phyloP scores from a whole-genome alignment of 2,113 vertebrate genomes.

The Oxyruncus cristatus region DNA sequence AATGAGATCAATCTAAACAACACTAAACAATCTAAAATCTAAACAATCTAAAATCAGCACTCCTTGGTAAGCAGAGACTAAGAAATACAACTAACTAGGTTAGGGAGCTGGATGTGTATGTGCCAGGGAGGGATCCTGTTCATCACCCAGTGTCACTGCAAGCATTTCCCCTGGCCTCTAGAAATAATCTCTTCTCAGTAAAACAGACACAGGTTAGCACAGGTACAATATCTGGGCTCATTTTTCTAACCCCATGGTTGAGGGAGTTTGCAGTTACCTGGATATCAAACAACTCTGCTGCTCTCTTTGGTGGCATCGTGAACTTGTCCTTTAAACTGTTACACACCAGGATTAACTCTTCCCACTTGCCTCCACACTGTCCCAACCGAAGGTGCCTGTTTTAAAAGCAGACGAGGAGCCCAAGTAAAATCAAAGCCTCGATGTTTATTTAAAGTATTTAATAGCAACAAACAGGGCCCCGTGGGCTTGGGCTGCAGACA shows the following conservation, averaged over 20 bases:
- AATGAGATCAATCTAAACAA: background rate
- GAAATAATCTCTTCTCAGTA: background rate
- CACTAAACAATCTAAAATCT: no score
- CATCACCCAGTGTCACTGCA: no score
- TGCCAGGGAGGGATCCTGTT: background rate
- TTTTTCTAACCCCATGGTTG: background rate
- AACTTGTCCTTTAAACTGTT: background rate
- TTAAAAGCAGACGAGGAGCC: background rate
- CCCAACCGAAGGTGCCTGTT: background rate
- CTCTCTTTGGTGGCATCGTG: background rate
- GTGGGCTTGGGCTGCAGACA: background rate
- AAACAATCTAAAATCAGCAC: background rate
- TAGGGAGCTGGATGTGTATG: background rate
- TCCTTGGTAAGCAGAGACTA: background rate
- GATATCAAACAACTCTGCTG: background rate
- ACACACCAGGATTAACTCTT: background rate
- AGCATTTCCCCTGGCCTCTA: background rate
- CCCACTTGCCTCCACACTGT: accelerated
- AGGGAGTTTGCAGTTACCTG: background rate
- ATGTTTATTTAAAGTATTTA: conserved; percentile 44
- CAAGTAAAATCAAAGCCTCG: background rate
- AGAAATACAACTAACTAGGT: background rate
- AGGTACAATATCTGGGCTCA: background rate
- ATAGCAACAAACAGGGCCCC: conserved; percentile 17
- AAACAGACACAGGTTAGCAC: background rate